These are phyloP conservation scores for Drosophila nebulosa DNA, from an alignment of 1,140 invertebrate species.

Conservation along the genomic window DNA sequence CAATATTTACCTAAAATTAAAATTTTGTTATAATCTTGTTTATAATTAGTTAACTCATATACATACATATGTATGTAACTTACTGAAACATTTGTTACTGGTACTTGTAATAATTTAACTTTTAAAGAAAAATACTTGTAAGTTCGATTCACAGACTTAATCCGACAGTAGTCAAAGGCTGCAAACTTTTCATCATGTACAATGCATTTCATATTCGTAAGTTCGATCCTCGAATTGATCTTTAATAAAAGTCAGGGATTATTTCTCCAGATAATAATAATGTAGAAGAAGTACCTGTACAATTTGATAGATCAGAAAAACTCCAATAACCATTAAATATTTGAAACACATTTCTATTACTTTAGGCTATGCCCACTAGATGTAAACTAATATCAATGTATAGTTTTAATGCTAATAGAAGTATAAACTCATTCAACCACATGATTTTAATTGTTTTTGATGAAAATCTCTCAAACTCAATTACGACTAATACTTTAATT, in stretches of 20 bases:
- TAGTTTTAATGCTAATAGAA: too few species aligned
- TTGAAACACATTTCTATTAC: not conserved
- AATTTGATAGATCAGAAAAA: not conserved
- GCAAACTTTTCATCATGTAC: not conserved
- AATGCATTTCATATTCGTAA: not conserved
- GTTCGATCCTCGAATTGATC: not conserved
- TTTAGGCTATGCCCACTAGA: not conserved
- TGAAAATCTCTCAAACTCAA: too few species aligned
- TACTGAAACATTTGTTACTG: not conserved
- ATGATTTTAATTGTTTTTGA: too few species aligned
- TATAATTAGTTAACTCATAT: too few species aligned
- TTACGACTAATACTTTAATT: too few species aligned
- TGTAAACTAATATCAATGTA: too few species aligned
- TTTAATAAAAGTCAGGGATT: not conserved
- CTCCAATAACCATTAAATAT: not conserved
- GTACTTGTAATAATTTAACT: not conserved
- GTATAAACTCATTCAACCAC: too few species aligned
- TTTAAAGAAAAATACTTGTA: not conserved
- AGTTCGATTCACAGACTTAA: not conserved
- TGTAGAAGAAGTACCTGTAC: not conserved
- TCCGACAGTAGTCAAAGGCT: not conserved
- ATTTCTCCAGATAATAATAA: too few species aligned
- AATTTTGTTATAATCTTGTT: too few species aligned
- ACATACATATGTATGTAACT: too few species aligned
- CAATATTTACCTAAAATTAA: not conserved